A percentile compares a stretch with the other conserved stretches of the same genome.
Evolutionary conservation across 2,888 invertebrate genomes (phyloP).

Genomic region (Cantharis rustica): DNA sequence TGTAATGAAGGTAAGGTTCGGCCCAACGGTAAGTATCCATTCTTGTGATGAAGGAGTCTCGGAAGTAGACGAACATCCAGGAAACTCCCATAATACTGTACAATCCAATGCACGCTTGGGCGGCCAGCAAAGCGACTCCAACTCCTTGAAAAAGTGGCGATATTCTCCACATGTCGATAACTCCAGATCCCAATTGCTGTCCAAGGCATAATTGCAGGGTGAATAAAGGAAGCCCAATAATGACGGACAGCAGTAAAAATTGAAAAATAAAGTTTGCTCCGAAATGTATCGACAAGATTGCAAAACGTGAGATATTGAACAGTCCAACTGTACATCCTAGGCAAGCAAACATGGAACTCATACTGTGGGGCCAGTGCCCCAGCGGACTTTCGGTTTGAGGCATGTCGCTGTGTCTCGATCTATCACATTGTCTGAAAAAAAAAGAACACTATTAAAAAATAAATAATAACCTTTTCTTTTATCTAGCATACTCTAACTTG

Average conservation of each 20-base stretch:
- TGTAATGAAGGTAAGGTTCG: conserved; percentile 71
- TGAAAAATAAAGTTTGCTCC: conserved; percentile 89
- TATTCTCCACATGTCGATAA: conserved; percentile 91
- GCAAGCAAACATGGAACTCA: conserved; percentile 81
- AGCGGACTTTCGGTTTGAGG: conserved; percentile 60
- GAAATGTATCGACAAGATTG: conserved; percentile 84
- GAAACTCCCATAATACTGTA: conserved; percentile 89
- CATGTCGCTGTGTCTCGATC: conserved; percentile 54
- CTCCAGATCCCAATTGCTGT: conserved; percentile 81
- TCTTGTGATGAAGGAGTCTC: conserved; percentile 83
- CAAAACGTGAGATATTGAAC: conserved; percentile 87
- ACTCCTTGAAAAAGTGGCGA: conserved; percentile 91
- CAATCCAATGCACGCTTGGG: conserved; percentile 81
- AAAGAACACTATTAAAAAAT: no score
- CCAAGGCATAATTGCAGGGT: conserved; percentile 86
- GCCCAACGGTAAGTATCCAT: conserved; percentile 82
- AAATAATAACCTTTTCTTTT: no score
- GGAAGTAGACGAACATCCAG: conserved; percentile 88
- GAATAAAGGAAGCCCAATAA: conserved; percentile 75
- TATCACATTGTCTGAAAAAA: conserved; percentile 60
- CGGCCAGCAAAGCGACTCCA: conserved; percentile 78
- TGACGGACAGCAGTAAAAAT: conserved; percentile 80
- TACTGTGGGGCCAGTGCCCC: conserved; percentile 70
- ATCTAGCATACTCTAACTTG: no score
- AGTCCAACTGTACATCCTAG: conserved; percentile 86